Conservation (phyloP, 2,888 invertebrate genomes). For the Tortricodes alternella region DNA sequence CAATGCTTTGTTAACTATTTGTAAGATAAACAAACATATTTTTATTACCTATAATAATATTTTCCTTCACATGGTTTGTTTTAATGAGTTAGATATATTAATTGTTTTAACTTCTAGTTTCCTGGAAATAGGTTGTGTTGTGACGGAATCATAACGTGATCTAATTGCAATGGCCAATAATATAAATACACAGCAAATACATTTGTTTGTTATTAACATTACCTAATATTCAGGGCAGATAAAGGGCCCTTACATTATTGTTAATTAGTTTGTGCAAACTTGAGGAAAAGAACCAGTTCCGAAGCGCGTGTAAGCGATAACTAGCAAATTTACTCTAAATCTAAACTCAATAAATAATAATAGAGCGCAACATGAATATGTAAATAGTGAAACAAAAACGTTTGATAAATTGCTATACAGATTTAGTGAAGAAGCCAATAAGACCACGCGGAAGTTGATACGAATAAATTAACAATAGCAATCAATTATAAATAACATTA, state of each 20-base stretch:
- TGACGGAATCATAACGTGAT: slow-evolving; percentile 44
- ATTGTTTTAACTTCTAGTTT: slow-evolving; percentile 44
- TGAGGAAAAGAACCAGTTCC: slow-evolving; percentile 56
- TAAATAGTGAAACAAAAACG: neutral
- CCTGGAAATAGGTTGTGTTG: slow-evolving; percentile 52
- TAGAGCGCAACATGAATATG: neutral
- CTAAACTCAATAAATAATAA: neutral
- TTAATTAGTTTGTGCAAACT: slow-evolving; percentile 55
- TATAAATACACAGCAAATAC: slow-evolving; percentile 12
- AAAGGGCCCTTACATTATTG: slow-evolving; percentile 31
- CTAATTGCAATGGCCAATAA: slow-evolving; percentile 15
- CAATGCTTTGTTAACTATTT: slow-evolving; percentile 1
- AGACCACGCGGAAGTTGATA: slow-evolving; percentile 26
- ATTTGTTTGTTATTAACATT: slow-evolving; percentile 21
- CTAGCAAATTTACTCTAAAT: slow-evolving; percentile 14
- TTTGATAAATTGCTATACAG: neutral
- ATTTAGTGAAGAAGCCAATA: slow-evolving; percentile 8
- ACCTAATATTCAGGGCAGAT: slow-evolving; percentile 7
- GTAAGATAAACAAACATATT: slow-evolving; percentile 32
- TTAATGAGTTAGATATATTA: slow-evolving; percentile 49
- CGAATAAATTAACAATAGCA: slow-evolving; percentile 29
- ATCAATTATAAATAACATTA: slow-evolving; percentile 23
- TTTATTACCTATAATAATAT: slow-evolving; percentile 30
- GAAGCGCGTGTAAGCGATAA: slow-evolving; percentile 54
- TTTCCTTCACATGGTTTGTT: slow-evolving; percentile 29